phyloP scores from a whole-genome alignment of 2,888 invertebrate genomes.

The Graphium colonna region DNA sequence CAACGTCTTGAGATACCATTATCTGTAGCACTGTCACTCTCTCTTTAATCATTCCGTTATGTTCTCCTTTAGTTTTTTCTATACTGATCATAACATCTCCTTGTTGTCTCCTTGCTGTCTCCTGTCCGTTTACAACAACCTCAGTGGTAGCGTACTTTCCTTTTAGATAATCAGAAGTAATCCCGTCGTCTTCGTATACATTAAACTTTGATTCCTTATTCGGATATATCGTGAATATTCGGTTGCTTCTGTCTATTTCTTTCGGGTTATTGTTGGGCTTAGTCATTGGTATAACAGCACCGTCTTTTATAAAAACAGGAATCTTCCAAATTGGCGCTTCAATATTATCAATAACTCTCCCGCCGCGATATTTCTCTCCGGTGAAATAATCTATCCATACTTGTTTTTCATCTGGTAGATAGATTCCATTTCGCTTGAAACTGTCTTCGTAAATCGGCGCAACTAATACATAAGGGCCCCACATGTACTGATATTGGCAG shows the following conservation, averaged over 20 bases:
- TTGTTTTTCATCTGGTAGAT: constrained; percentile 54
- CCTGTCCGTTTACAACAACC: constrained; percentile 45
- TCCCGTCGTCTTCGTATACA: constrained; percentile 69
- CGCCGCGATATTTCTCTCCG: constrained; percentile 64
- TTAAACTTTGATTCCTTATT: constrained; percentile 46
- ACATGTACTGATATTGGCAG: constrained; percentile 72
- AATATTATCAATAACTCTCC: constrained; percentile 58
- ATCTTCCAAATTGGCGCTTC: constrained; percentile 62
- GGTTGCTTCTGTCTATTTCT: constrained; percentile 51
- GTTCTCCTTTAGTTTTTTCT: constrained; percentile 51
- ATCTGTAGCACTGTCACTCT: constrained; percentile 57
- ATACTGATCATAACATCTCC: constrained; percentile 51
- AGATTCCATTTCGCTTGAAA: constrained; percentile 54
- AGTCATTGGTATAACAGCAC: constrained; percentile 65
- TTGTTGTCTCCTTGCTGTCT: too few species aligned
- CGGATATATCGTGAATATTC: constrained; percentile 59
- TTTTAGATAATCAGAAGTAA: constrained; percentile 50
- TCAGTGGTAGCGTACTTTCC: constrained; percentile 48
- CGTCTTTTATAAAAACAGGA: constrained; percentile 64
- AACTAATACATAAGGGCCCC: constrained; percentile 66
- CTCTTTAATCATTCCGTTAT: constrained; percentile 49
- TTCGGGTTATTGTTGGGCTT: constrained; percentile 62
- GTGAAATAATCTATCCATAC: constrained; percentile 67
- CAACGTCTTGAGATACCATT: constrained; percentile 44
- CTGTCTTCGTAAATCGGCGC: constrained; percentile 60